Conservation (phyloP, 2,797 vertebrate genomes). For the Chelon auratus region DNA sequence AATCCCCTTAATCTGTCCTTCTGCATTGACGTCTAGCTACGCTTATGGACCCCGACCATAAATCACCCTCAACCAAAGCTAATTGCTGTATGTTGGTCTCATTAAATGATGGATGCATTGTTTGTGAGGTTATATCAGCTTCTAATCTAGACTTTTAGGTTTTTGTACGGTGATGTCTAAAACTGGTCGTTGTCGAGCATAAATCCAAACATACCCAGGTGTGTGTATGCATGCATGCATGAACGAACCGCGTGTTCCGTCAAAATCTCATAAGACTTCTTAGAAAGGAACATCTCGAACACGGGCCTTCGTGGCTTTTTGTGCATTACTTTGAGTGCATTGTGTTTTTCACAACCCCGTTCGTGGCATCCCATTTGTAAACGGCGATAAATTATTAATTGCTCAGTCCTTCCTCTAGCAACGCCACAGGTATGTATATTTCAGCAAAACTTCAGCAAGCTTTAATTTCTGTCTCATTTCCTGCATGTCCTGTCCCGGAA, state of each 20-base stretch:
- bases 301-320: background rate
- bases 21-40: no score
- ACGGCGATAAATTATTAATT: conserved; percentile 58
- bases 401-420: conserved; percentile 36
- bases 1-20: no score
- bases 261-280: conserved; percentile 1
- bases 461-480: conserved; percentile 44
- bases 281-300: background rate
- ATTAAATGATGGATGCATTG: no score
- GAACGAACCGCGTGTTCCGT: background rate
- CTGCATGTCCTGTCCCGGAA: conserved; percentile 34
- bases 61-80: no score
- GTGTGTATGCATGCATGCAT: no score
- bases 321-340: conserved; percentile 8
- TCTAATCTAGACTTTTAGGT: background rate
- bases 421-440: conserved; percentile 54
- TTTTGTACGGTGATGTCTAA: background rate
- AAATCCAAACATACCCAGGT: no score
- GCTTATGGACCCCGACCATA: no score
- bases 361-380: conserved; percentile 49
- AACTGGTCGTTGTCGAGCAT: no score
- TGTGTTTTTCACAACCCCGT: conserved; percentile 36
- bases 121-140: conserved; percentile 7
- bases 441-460: conserved; percentile 37
- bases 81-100: no score